Conservation (phyloP, 1,140 invertebrate species). For the Drosophila pandora region DNA sequence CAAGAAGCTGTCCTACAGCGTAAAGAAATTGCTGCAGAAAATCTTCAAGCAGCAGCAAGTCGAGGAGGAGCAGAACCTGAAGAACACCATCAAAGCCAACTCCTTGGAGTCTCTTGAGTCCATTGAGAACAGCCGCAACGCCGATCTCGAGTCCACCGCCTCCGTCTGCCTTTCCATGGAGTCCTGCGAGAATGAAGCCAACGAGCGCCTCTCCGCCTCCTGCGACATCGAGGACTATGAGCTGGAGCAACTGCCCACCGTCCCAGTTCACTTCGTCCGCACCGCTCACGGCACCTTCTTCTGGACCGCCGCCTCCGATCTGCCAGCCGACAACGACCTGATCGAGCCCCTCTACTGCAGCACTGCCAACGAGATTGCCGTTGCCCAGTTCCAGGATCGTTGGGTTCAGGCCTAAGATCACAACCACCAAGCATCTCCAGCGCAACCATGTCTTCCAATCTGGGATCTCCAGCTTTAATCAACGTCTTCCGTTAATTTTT, state of each 20-base stretch:
- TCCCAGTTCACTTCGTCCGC: conserved; percentile 85
- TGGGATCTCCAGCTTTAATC: conserved; percentile 56
- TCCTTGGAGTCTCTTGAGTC: conserved; percentile 80
- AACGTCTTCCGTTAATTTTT: conserved; percentile 73
- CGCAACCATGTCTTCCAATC: conserved; percentile 66
- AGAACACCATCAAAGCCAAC: conserved; percentile 70
- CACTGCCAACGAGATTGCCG: conserved; percentile 83
- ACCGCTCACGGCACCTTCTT: conserved; percentile 86
- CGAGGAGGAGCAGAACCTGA: conserved; percentile 64
- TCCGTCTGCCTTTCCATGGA: conserved; percentile 61
- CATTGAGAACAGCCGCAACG: conserved; percentile 78
- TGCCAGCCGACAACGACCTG: conserved; percentile 84
- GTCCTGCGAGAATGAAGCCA: conserved; percentile 76
- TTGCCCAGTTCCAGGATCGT: conserved; percentile 82
- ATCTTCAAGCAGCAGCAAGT: conserved; percentile 74
- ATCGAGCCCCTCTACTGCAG: conserved; percentile 78
- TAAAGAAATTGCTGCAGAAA: conserved; percentile 76
- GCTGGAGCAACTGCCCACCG: conserved; percentile 84
- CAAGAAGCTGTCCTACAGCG: conserved; percentile 80
- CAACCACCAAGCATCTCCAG: not conserved
- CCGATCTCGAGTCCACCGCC: conserved; percentile 61
- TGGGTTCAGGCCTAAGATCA: conserved; percentile 84
- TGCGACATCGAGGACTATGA: conserved; percentile 80
- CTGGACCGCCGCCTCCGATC: conserved; percentile 85
- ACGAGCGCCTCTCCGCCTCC: conserved; percentile 76